phyloP scores from a whole-genome alignment of 1,140 invertebrate genomes.

The Drosophila fuyamai region DNA sequence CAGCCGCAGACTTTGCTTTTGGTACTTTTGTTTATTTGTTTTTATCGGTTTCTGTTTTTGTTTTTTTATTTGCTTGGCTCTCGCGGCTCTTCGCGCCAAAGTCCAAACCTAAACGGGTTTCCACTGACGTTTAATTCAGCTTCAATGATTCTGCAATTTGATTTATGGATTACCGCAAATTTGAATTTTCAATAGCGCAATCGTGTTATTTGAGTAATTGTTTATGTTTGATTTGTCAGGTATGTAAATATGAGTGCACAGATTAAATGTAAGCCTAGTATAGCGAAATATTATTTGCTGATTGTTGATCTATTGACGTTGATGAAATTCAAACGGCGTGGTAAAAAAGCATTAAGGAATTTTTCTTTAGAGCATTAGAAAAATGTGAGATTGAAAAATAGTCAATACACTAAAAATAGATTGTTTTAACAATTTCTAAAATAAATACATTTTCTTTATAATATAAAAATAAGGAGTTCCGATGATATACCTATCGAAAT shows the following conservation, averaged over 20 bases:
- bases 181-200: conserved; percentile 17
- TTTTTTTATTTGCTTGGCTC: conserved; percentile 25
- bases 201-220: conserved; percentile 16
- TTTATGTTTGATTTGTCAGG: conserved; percentile 27
- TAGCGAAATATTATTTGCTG: conserved; percentile 3
- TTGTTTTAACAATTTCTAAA: not conserved
- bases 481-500: no score
- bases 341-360: not conserved
- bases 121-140: conserved; percentile 46
- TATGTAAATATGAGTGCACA: conserved; percentile 18
- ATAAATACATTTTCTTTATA: not conserved
- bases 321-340: not conserved
- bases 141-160: conserved; percentile 40
- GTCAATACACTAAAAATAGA: no score
- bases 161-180: conserved; percentile 39
- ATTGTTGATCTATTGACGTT: conserved; percentile 2
- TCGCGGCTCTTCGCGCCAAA: conserved; percentile 16
- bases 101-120: conserved; percentile 46
- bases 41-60: conserved; percentile 42
- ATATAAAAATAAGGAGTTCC: not conserved
- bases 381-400: no score
- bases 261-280: conserved; percentile 18
- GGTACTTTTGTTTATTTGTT: conserved; percentile 48
- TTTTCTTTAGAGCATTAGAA: not conserved
- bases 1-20: conserved; percentile 67